Evolutionary conservation across 2,797 vertebrate genomes (phyloP).

Genomic region (Gallinago stenura): DNA sequence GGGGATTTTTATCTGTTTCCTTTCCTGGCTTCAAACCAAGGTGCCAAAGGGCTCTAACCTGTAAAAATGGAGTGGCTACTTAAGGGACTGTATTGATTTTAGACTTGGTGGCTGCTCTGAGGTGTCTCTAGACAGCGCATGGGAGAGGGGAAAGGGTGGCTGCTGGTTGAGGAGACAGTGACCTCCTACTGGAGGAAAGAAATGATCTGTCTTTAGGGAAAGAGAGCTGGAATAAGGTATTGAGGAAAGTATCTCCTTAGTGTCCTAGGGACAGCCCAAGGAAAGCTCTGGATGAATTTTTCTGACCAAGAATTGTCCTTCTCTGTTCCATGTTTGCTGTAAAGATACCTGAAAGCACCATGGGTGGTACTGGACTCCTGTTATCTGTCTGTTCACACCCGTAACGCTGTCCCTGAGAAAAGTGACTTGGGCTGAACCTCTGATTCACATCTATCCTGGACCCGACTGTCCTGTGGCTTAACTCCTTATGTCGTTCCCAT

Average conservation of each 20-base stretch:
- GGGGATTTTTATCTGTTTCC: not conserved
- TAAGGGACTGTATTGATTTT: not conserved
- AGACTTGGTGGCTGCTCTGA: not conserved
- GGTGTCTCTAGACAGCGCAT: not conserved
- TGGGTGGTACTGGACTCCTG: not conserved
- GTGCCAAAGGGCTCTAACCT: not conserved
- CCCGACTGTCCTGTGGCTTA: not conserved
- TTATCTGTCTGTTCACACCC: not conserved
- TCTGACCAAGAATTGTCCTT: not conserved
- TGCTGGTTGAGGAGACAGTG: not conserved
- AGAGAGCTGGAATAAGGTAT: not conserved
- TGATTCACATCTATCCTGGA: not conserved
- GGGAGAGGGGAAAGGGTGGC: not conserved
- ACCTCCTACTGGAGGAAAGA: not conserved
- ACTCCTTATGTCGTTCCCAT: not conserved
- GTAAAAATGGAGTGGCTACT: not conserved
- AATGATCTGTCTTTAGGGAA: not conserved
- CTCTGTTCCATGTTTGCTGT: not conserved
- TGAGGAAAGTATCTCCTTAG: not conserved
- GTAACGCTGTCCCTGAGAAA: not conserved
- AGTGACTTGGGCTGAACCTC: not conserved
- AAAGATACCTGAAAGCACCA: not conserved
- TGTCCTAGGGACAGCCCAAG: not conserved
- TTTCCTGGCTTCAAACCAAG: not conserved
- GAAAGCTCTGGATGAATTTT: not conserved